Base-by-base conservation (phyloP, 1,140 invertebrate species). In the Littorina saxatilis region DNA sequence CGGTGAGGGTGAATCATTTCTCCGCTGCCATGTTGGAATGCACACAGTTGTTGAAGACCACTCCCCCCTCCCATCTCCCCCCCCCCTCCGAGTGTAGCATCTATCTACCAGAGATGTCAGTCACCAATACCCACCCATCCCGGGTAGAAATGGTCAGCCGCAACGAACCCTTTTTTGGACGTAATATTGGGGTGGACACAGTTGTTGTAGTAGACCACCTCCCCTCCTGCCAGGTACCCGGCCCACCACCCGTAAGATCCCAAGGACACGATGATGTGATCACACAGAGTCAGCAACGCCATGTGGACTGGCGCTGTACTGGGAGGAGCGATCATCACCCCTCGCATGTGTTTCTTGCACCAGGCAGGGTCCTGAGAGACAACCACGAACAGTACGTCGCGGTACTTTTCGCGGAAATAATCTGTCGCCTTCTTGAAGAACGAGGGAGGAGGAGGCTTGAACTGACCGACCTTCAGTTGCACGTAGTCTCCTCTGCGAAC, bases 191-290 rank as follows among this genome's bases (percentile, higher is more conserved):
- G 50, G 75, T 82, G 82, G 1, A 83, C 82, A 7, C 77, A 81
- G 5, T 72, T 68, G 17, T 58, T 73, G 66, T 83, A 91, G 78
- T 91, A 91, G 23, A 90, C 81, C 11, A 82, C 84, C 15, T 85
- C 76, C 27, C 91, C 91, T 20, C 88, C 87, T 7, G 87, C 83
- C 17, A 91, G 78, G 80, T 85, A 91, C 0, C 87, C 89, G 0
- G 82, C 87, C 90, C 90, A 91, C 89, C 89, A 91, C 0, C 90
- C 90, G 79, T 84, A 91, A 1, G 87, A 87, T 0, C 90, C 90
- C 3, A 83, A 84, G 20, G 88, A 87, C 4, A 91, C 83, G 29
- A 91, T 87, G 20, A 79, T 84, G 79, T 91, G 90, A 63, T 91
- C 85, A 82, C 90, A 91, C 0, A 55, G 58, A 20, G 87, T 50